These are phyloP conservation scores for Tragelaphus eurycerus DNA, from an alignment of 2,797 vertebrate genomes.

Conservation along the genomic window DNA sequence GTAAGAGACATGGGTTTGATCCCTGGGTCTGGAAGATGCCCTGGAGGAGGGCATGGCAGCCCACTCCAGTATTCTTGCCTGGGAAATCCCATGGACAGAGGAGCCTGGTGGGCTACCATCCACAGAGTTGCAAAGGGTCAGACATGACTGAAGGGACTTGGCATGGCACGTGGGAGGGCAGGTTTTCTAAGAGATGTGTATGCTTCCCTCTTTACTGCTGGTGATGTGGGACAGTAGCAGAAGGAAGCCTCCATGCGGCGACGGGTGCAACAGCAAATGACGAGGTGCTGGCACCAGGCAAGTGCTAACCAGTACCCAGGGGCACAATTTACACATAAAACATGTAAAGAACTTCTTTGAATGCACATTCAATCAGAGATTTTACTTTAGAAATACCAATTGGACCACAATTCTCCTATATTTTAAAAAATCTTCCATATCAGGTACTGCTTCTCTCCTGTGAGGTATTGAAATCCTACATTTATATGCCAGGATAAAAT, in stretches of 20 bases:
- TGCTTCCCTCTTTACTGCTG: background rate
- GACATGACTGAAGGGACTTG: background rate
- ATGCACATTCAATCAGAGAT: background rate
- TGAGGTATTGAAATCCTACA: background rate
- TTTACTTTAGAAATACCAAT: conserved; percentile 10
- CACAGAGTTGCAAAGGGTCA: background rate
- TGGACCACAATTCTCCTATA: background rate
- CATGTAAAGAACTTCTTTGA: background rate
- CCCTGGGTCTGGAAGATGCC: background rate
- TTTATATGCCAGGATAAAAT: background rate
- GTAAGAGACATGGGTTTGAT: rapidly evolving
- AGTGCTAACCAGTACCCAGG: background rate
- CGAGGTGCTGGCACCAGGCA: background rate
- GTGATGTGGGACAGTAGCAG: background rate
- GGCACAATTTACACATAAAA: background rate
- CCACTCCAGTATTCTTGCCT: background rate
- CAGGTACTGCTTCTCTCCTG: background rate
- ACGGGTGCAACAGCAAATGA: background rate
- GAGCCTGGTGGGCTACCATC: background rate
- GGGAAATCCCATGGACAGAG: background rate
- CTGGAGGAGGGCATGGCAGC: background rate
- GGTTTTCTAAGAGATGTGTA: background rate
- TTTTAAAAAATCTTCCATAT: background rate
- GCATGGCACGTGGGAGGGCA: background rate
- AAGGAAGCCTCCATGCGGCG: background rate